phyloP scores from a whole-genome alignment of 2,113 vertebrate species.

The Cichladusa arquata region DNA sequence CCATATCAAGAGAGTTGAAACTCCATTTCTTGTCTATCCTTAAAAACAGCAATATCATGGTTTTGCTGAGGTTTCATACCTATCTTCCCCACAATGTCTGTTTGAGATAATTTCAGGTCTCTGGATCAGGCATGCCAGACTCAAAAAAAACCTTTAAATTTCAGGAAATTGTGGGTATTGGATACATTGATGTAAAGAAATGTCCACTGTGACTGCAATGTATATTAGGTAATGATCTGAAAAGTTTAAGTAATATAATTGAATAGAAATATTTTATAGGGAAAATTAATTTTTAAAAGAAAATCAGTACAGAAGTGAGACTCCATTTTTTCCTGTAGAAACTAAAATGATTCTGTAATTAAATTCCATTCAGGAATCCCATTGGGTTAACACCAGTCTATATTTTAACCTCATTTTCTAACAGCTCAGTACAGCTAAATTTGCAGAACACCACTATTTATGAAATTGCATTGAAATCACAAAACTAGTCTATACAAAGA shows the following conservation, averaged over 20 bases:
- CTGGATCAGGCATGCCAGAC: background rate
- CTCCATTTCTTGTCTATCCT: background rate
- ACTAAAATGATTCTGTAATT: slow-evolving; percentile 5
- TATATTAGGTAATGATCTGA: background rate
- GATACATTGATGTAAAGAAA: background rate
- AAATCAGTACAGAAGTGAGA: background rate
- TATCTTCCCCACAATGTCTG: background rate
- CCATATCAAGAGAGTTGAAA: background rate
- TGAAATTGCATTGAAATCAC: slow-evolving; percentile 2
- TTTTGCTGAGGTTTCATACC: background rate
- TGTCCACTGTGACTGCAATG: background rate
- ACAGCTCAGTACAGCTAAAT: background rate
- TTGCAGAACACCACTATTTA: slow-evolving; percentile 21
- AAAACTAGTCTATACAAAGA: background rate
- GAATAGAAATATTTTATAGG: background rate
- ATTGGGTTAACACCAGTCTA: background rate
- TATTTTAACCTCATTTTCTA: background rate
- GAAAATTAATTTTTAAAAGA: background rate
- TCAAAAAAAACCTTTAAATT: background rate
- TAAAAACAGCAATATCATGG: background rate
- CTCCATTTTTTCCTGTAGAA: background rate
- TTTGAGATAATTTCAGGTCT: background rate
- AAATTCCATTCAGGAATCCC: background rate
- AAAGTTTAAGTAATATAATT: background rate
- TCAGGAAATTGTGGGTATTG: background rate